phyloP scores from a whole-genome alignment of 2,113 vertebrate genomes.

The Picathartes gymnocephalus region DNA sequence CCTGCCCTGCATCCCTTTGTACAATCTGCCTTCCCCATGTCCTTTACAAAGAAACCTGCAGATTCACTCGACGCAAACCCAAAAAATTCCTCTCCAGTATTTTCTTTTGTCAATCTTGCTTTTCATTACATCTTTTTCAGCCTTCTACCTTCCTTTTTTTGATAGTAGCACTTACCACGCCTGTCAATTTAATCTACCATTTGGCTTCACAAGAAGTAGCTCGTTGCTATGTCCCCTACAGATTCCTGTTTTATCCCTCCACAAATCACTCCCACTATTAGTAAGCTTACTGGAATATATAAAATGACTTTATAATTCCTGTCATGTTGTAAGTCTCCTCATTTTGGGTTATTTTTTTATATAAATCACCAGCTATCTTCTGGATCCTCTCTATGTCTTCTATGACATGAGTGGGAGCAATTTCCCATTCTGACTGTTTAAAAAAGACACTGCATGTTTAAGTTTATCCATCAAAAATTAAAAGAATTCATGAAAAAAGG shows the following conservation, averaged over 20 bases:
- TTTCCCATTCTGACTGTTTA: background rate
- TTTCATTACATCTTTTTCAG: background rate
- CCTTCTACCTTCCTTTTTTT: background rate
- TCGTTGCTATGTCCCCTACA: background rate
- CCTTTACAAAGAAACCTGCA: background rate
- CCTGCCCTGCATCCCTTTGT: accelerated
- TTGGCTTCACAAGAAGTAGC: background rate
- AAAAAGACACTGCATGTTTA: background rate
- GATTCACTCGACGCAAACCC: background rate
- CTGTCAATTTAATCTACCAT: background rate
- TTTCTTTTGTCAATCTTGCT: background rate
- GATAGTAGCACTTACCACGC: background rate
- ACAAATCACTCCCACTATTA: background rate
- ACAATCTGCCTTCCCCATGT: background rate
- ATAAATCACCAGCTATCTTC: background rate
- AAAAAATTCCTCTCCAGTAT: background rate
- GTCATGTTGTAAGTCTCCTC: background rate
- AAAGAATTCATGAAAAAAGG: background rate
- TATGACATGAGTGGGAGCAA: background rate
- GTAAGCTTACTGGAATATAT: background rate
- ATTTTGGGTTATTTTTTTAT: background rate
- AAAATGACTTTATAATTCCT: background rate
- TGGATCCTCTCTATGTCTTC: background rate
- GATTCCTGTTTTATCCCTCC: background rate
- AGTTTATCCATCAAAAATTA: background rate